Evolutionary conservation across 2,888 invertebrate genomes (phyloP).

Genomic region (Polylopha cassiicola): DNA sequence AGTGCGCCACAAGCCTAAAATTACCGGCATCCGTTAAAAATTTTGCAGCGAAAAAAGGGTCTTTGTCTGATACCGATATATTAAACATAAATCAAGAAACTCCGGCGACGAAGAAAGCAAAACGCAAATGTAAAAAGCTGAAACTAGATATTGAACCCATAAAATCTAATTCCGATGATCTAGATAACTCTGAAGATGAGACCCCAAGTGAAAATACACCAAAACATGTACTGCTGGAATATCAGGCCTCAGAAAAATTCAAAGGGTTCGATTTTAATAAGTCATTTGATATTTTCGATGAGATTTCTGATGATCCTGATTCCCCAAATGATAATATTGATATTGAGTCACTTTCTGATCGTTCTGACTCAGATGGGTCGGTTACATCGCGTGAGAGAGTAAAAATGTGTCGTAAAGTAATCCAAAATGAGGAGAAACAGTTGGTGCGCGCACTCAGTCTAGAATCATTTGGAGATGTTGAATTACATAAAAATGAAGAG

Average conservation of each 20-base stretch:
- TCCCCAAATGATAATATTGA: constrained; percentile 47
- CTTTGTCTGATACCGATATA: constrained; percentile 60
- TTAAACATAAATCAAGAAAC: constrained; percentile 32
- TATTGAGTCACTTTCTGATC: constrained; percentile 54
- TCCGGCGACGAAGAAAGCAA: constrained; percentile 30
- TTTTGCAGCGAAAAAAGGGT: constrained; percentile 48
- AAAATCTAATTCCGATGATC: constrained; percentile 43
- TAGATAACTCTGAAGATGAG: constrained; percentile 31
- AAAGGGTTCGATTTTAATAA: constrained; percentile 55
- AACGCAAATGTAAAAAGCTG: constrained; percentile 47
- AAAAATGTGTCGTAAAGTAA: constrained; percentile 23
- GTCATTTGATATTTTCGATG: constrained; percentile 57
- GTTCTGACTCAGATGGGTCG: constrained; percentile 51
- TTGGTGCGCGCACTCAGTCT: constrained; percentile 44
- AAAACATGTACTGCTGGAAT: constrained; percentile 53
- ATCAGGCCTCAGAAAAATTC: constrained; percentile 48
- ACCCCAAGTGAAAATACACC: constrained; percentile 57
- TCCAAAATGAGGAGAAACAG: constrained; percentile 30
- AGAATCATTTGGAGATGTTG: constrained; percentile 63
- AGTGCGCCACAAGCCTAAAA: constrained; percentile 39
- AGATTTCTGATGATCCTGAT: constrained; percentile 38
- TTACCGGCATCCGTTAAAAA: constrained; percentile 47
- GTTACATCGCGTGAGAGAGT: constrained; percentile 32
- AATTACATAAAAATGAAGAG: constrained; percentile 57
- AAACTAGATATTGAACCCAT: constrained; percentile 59